Base-by-base conservation (phyloP, 2,888 invertebrate species). In the Endotricha flammealis region DNA sequence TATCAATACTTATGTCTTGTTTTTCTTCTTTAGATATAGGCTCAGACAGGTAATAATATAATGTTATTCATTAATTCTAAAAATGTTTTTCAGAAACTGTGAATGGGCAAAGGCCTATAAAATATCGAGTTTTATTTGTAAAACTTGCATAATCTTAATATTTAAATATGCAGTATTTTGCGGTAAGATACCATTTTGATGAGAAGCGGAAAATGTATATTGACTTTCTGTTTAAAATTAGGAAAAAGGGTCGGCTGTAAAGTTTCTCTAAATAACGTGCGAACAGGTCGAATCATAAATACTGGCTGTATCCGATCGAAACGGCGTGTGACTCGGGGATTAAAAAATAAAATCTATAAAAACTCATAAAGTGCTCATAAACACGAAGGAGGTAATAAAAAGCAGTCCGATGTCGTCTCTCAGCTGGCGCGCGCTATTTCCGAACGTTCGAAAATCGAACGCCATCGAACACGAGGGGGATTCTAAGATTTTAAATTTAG, bases 381-480 rank as follows among this genome's bases (percentile, higher is more conserved):
- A 85, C 83, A 81, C 73, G 76, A 75, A 69, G 80, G 76, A 74
- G 75, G 82, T 70, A 79, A 81, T 83, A 85, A 86, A 85, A 82
- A 85, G 78, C 66, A 60, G 60, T 68, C 66, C 71, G 72, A 75
- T 74, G 81, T 78, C 78, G 77, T 75, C 67, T 72, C 73, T 85
- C 86, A 85, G 85, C 86, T 85, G 85, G 83, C 83, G 81, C 70
- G 77, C 62, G 81, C 78, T 85, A 85, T 85, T 85, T 85, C 71
- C 66, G 80, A 81, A 78, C 81, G 65, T 79, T 80, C 72, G 66
- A 77, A 82, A 80, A 86, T 85, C 85, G 85, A 85, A 83, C 79
- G 54, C 62, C 71, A 78, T 81, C 76, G 76, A 76, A 78, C 69
- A 65, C 68, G 66, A 68, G 72, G 71, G 73, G 63, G 70, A 63